A percentile compares a stretch with the other conserved stretches of the same genome.
phyloP scores from a whole-genome alignment of 2,113 vertebrate species.

The Mobula birostris region DNA sequence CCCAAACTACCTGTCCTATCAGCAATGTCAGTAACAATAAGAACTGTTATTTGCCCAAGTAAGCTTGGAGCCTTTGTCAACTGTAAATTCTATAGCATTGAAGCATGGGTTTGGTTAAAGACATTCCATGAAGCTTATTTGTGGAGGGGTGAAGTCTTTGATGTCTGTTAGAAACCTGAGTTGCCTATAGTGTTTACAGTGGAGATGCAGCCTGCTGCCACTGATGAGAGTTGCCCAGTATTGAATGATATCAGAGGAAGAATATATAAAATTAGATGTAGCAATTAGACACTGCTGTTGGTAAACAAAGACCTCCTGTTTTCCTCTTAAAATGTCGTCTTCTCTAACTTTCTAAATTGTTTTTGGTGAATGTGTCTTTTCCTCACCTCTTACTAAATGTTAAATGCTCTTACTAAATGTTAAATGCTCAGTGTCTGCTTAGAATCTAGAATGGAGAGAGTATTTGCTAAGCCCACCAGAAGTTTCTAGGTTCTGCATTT shows the following conservation, averaged over 20 bases:
- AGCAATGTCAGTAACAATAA: no score
- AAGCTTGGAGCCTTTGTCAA: not conserved
- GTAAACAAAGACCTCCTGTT: not conserved
- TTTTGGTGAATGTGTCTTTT: not conserved
- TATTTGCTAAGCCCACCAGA: not conserved
- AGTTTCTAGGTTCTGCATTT: not conserved
- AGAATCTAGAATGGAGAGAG: not conserved
- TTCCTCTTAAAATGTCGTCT: not conserved
- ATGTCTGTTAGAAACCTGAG: not conserved
- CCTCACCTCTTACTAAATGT: not conserved
- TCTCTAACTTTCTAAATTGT: not conserved
- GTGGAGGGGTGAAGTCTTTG: not conserved
- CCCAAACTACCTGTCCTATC: not conserved
- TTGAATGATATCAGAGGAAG: not conserved
- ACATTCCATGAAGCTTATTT: no score
- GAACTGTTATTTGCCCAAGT: not conserved
- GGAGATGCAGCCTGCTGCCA: not conserved
- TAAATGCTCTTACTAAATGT: not conserved
- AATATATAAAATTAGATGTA: not conserved
- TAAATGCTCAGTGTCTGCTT: not conserved
- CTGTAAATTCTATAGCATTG: not conserved
- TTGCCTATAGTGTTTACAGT: not conserved
- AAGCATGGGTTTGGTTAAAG: not conserved
- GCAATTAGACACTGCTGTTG: not conserved
- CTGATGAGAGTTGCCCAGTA: not conserved